These are phyloP conservation scores for Perodicticus potto DNA, from an alignment of 2,797 vertebrate genomes.

Conservation along the genomic window DNA sequence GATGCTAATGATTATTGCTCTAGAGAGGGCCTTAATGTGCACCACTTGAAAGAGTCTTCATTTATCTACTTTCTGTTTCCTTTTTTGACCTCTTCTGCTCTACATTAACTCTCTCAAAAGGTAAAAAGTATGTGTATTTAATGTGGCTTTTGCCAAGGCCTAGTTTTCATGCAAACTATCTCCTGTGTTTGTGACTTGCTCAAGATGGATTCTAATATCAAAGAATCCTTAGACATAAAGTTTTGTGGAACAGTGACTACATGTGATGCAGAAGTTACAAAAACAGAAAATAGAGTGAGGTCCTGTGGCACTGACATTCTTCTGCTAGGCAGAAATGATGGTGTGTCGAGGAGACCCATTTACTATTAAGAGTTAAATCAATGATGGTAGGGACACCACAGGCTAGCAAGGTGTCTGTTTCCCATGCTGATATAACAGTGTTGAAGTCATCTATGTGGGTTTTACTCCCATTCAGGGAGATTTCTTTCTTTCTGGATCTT, in stretches of 20 bases:
- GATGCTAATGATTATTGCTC: slow-evolving; percentile 72
- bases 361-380: neutral
- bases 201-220: neutral
- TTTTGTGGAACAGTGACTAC: neutral
- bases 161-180: neutral
- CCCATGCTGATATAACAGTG: neutral
- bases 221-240: neutral
- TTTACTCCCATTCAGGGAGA: neutral
- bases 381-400: neutral
- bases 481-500: neutral
- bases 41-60: slow-evolving; percentile 67
- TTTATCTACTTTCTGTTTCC: slow-evolving; percentile 68
- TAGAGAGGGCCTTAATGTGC: slow-evolving; percentile 56
- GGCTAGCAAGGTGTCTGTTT: neutral
- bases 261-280: neutral
- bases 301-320: neutral
- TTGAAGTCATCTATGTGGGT: neutral
- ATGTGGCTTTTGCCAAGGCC: slow-evolving; percentile 25
- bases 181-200: neutral
- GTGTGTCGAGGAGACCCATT: neutral
- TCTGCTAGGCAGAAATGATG: neutral
- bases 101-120: slow-evolving; percentile 67
- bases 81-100: slow-evolving; percentile 73
- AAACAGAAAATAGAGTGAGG: slow-evolving; percentile 38
- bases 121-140: slow-evolving; percentile 56